Conservation (phyloP, 2,113 vertebrate species). For the Oceanodroma tethys region DNA sequence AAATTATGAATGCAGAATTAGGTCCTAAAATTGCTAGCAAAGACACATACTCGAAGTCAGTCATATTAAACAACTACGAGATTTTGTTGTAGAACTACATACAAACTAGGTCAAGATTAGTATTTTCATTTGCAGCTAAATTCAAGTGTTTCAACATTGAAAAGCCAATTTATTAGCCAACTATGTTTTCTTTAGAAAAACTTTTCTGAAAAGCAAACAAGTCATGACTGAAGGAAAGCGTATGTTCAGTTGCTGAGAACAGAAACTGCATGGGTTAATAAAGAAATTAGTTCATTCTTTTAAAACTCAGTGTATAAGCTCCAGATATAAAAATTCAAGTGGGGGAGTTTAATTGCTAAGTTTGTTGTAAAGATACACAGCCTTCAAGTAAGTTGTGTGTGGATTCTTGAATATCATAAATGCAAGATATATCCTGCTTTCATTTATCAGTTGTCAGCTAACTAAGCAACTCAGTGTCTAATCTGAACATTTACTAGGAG, state of each 20-base stretch:
- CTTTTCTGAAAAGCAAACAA: neutral
- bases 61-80: neutral
- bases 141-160: neutral
- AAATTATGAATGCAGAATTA: neutral
- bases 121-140: neutral
- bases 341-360: neutral
- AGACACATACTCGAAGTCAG: neutral
- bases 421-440: neutral
- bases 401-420: neutral
- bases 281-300: neutral
- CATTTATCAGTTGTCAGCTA: neutral
- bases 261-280: neutral
- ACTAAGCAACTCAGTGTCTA: neutral
- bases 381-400: neutral
- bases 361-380: neutral
- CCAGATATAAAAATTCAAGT: neutral
- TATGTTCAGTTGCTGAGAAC: neutral
- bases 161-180: neutral
- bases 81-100: neutral
- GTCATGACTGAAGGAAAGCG: neutral
- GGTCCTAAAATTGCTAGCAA: neutral
- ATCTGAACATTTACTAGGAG: neutral
- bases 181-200: neutral
- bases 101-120: neutral
- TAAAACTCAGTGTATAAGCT: neutral